A percentile compares a stretch with the other conserved stretches of the same genome.
Conservation (phyloP, 1,140 invertebrate genomes). For the Caenorhabditis elegans region WBcel235 BX284605.5:2171501-2172000, state of each 20-base stretch:
- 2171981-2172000: too few relatives aligned
- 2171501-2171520: too few relatives aligned
- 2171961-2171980: too few relatives aligned
- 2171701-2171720: background rate
- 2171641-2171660: background rate
- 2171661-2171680: background rate
- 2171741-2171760: background rate
- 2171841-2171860: background rate
- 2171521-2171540: too few relatives aligned
- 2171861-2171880: too few relatives aligned
- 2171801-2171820: background rate
- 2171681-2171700: background rate
- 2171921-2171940: too few relatives aligned
- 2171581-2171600: background rate
- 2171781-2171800: background rate
- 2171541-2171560: background rate
- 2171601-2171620: background rate
- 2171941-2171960: too few relatives aligned
- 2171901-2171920: too few relatives aligned
- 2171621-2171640: background rate
- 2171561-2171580: background rate
- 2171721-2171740: background rate
- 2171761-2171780: background rate
- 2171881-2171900: too few relatives aligned
- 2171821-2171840: background rate